Evolutionary conservation across 2,797 vertebrate genomes (phyloP).

Genomic region (Sebastiscus albofasciatus): DNA sequence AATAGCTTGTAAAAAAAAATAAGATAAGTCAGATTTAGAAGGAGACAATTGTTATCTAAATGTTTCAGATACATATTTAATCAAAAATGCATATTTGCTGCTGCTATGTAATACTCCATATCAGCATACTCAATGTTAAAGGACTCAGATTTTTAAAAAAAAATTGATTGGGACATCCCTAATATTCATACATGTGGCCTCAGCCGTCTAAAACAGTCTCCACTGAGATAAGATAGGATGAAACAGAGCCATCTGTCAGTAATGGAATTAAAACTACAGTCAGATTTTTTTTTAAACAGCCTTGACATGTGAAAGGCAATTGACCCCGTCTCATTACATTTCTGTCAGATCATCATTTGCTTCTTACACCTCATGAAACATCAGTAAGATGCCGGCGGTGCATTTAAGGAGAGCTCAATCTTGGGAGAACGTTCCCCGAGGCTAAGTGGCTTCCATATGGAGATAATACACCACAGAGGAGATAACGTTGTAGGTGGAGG

Average conservation of each 20-base stretch:
- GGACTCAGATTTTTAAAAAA: neutral
- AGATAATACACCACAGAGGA: constrained; percentile 33
- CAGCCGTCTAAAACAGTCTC: neutral
- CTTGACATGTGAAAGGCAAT: neutral
- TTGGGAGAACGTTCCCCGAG: neutral
- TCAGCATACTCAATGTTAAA: neutral
- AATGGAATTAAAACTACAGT: constrained; percentile 8
- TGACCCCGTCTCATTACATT: constrained; percentile 34
- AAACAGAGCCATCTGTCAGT: neutral
- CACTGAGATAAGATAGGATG: neutral
- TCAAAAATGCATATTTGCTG: neutral
- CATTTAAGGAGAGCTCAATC: neutral
- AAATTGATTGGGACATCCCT: neutral
- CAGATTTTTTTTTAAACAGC: constrained; percentile 1
- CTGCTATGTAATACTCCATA: neutral
- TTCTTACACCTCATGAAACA: constrained; percentile 43
- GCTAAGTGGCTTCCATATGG: constrained; percentile 32
- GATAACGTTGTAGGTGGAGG: constrained; percentile 21
- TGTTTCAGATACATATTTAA: neutral
- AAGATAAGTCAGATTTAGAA: neutral
- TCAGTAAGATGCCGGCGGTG: constrained; percentile 1
- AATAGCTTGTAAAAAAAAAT: neutral
- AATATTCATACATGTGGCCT: neutral
- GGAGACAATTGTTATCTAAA: neutral
- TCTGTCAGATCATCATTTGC: constrained; percentile 46